phyloP scores from a whole-genome alignment of 2,113 vertebrate species.

The Paraplagusia blochii region DNA sequence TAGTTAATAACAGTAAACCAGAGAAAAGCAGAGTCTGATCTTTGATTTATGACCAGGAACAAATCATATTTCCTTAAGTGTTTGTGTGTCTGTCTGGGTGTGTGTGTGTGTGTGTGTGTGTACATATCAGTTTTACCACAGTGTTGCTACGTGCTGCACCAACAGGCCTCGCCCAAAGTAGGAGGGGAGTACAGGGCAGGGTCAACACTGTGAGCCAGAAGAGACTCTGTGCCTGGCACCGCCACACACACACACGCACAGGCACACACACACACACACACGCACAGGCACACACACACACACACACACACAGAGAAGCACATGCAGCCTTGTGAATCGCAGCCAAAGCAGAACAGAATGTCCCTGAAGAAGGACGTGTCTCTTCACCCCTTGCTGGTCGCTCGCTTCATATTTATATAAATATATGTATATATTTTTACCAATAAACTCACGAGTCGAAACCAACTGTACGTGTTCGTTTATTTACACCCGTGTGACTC shows the following conservation, averaged over 20 bases:
- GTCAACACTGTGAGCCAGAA: constrained; percentile 69
- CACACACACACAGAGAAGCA: constrained; percentile 33
- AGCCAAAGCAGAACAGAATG: constrained; percentile 73
- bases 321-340: constrained; percentile 66
- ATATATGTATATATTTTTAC: background rate
- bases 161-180: constrained; percentile 63
- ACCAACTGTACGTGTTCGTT: no score
- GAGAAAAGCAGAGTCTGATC: constrained; percentile 5
- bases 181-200: constrained; percentile 72
- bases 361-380: constrained; percentile 65
- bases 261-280: constrained; percentile 38
- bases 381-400: constrained; percentile 36
- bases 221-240: constrained; percentile 78
- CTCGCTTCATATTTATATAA: constrained; percentile 9
- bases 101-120: constrained; percentile 12
- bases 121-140: constrained; percentile 57
- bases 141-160: constrained; percentile 49
- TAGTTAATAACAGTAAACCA: background rate
- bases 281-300: constrained; percentile 44
- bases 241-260: constrained; percentile 53
- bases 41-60: constrained; percentile 19
- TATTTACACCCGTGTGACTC: no score
- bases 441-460: constrained; percentile 7
- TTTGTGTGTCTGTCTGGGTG: constrained; percentile 29
- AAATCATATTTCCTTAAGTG: constrained; percentile 21